These are phyloP conservation scores for Dissostichus mawsoni DNA, from an alignment of 2,113 vertebrate species.

Conservation along the genomic window DNA sequence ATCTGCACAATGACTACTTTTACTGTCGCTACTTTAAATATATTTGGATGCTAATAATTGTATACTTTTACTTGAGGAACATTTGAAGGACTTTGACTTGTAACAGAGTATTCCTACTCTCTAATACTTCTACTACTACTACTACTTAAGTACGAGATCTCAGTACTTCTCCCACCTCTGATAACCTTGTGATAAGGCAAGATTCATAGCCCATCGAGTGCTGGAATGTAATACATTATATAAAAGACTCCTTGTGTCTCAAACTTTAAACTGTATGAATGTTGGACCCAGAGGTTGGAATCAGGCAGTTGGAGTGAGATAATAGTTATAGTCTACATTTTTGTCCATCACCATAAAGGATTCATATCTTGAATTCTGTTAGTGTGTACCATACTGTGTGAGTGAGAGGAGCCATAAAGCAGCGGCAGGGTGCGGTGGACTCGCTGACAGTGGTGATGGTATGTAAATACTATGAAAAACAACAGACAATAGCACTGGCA, in stretches of 20 bases:
- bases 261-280: neutral
- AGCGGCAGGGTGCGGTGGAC: neutral
- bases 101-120: no score
- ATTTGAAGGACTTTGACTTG: no score
- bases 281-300: no score
- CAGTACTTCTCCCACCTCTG: no score
- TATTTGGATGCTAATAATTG: no score
- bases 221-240: no score
- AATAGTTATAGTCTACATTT: neutral
- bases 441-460: neutral
- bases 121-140: no score
- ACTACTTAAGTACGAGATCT: no score
- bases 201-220: neutral
- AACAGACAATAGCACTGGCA: slow-evolving; percentile 15
- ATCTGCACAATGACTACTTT: no score
- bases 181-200: neutral
- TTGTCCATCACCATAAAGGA: neutral
- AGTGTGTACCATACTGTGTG: neutral
- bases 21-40: no score
- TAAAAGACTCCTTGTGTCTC: neutral
- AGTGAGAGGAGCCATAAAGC: neutral
- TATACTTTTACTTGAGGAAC: no score
- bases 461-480: slow-evolving; percentile 20
- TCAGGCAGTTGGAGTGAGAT: neutral
- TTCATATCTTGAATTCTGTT: neutral